Conservation (phyloP, 2,797 vertebrate species). For the Perdix hodgsoniae region DNA sequence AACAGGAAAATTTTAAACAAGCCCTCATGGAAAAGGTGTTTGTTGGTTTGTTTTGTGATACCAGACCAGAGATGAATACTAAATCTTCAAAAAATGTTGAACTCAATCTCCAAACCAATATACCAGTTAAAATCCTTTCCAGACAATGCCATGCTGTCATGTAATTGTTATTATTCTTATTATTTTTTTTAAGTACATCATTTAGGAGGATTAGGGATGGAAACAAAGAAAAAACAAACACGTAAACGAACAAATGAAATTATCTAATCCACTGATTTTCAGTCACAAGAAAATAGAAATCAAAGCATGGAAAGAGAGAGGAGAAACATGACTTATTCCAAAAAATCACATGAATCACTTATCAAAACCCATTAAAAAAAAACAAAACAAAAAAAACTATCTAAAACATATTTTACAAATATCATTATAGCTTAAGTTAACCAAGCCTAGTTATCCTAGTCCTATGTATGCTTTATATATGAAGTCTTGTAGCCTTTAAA, state of each 20-base stretch:
- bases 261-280: not conserved
- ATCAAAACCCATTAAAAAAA: rapidly evolving
- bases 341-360: not conserved
- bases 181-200: not conserved
- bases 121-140: not conserved
- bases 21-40: not conserved
- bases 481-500: not conserved
- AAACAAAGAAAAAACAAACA: not conserved
- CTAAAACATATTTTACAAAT: not conserved
- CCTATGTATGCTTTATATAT: not conserved
- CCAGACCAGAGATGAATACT: not conserved
- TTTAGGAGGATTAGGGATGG: not conserved
- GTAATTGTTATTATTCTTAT: too few species aligned
- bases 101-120: not conserved
- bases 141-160: not conserved
- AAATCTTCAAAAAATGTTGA: not conserved
- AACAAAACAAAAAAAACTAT: too few species aligned
- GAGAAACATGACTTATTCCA: not conserved
- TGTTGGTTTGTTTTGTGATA: not conserved
- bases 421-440: not conserved
- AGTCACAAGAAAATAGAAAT: not conserved
- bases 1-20: not conserved
- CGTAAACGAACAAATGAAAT: not conserved
- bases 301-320: not conserved
- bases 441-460: not conserved